These are phyloP conservation scores for Halictus rubicundus DNA, from an alignment of 1,140 invertebrate genomes.

Conservation along the genomic window DNA sequence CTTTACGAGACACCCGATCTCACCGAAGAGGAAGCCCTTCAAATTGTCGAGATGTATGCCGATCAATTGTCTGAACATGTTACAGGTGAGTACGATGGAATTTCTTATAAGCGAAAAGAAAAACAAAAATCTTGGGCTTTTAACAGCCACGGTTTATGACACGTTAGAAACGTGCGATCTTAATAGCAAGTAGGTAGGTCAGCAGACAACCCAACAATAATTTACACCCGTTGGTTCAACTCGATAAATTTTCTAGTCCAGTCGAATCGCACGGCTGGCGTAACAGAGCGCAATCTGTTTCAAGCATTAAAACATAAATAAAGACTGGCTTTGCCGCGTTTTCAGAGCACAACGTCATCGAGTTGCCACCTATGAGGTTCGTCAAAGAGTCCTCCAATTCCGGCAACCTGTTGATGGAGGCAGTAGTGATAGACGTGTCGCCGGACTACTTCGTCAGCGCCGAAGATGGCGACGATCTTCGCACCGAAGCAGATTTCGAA, in stretches of 20 bases:
- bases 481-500: conserved; percentile 92
- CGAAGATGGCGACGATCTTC: conserved; percentile 90
- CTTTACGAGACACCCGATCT: conserved; percentile 95
- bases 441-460: conserved; percentile 89
- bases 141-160: too few relatives aligned
- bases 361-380: conserved; percentile 93
- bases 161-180: too few relatives aligned
- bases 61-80: conserved; percentile 94
- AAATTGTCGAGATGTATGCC: conserved; percentile 96
- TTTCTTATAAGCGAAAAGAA: too few relatives aligned
- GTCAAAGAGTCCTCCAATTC: conserved; percentile 93
- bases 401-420: conserved; percentile 93
- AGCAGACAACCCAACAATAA: too few relatives aligned
- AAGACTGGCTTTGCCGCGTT: not conserved
- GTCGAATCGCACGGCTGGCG: too few relatives aligned
- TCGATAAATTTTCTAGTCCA: too few relatives aligned
- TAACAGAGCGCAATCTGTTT: too few relatives aligned
- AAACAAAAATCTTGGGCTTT: too few relatives aligned
- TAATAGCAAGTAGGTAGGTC: too few relatives aligned
- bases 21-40: conserved; percentile 93
- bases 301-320: too few relatives aligned
- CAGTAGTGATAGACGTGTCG: conserved; percentile 94
- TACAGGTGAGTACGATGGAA: conserved; percentile 80
- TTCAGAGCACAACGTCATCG: conserved; percentile 90
- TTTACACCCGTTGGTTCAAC: too few relatives aligned